phyloP scores from a whole-genome alignment of 2,888 invertebrate genomes.

The Diarsia rubi region DNA sequence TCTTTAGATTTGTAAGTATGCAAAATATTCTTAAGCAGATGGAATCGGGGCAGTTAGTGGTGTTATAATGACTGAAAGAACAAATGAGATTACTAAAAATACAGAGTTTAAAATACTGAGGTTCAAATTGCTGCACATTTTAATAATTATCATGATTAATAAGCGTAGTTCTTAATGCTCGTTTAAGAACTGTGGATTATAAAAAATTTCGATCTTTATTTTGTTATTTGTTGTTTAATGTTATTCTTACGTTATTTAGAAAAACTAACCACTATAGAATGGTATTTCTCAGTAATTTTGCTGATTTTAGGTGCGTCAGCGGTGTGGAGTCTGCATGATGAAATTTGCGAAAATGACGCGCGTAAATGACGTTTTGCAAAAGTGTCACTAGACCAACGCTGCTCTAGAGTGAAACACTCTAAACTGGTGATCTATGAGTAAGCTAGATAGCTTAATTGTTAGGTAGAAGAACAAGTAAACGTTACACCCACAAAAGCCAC shows the following conservation, averaged over 20 bases:
- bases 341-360: too few relatives aligned
- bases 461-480: neutral
- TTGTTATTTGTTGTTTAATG: neutral
- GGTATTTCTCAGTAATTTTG: too few relatives aligned
- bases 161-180: neutral
- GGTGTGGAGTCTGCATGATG: neutral
- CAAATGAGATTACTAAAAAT: conserved; percentile 1
- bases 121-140: neutral
- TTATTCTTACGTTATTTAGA: neutral
- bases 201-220: neutral
- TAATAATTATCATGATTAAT: neutral
- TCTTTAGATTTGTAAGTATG: neutral
- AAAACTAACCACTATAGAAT: neutral
- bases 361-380: too few relatives aligned
- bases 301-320: neutral
- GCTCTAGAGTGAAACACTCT: too few relatives aligned
- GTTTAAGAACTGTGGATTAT: neutral
- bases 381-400: too few relatives aligned
- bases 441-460: neutral
- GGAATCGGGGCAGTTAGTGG: neutral
- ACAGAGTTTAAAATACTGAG: neutral
- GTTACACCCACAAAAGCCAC: conserved; percentile 1
- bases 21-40: neutral
- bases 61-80: conserved; percentile 1
- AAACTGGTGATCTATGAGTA: neutral